Evolutionary conservation across 1,140 invertebrate genomes (phyloP).

Genomic region (Tachypleus tridentatus): DNA sequence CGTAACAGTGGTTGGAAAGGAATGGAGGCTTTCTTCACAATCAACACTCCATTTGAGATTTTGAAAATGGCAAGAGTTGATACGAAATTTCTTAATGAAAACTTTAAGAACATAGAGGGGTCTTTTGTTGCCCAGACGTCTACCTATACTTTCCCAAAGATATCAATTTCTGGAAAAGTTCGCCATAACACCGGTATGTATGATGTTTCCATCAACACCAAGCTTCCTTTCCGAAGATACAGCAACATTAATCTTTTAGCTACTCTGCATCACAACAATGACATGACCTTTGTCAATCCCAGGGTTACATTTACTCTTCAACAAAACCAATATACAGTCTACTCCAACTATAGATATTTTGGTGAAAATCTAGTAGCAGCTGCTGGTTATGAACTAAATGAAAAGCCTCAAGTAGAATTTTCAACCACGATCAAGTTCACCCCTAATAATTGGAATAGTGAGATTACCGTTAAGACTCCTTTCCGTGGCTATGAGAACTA

Average conservation of each 20-base stretch:
- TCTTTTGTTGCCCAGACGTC: constrained; percentile 22
- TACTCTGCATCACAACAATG: constrained; percentile 8
- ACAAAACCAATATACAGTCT: constrained; percentile 5
- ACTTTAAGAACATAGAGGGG: constrained; percentile 18
- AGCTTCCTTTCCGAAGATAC: constrained; percentile 8
- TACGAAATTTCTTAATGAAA: constrained; percentile 15
- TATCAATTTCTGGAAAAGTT: constrained; percentile 17
- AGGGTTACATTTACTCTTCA: constrained; percentile 14
- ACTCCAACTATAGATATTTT: constrained; percentile 7
- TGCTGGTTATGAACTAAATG: constrained; percentile 1
- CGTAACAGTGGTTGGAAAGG: constrained; percentile 18
- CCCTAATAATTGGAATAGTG: too few relatives aligned
- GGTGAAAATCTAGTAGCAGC: background rate
- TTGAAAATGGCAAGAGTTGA: constrained; percentile 22
- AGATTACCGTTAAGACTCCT: constrained; percentile 16
- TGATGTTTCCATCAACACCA: constrained; percentile 20
- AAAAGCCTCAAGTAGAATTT: background rate
- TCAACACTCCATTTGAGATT: constrained; percentile 25
- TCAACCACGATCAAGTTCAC: background rate
- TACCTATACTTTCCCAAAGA: constrained; percentile 7
- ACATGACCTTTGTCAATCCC: constrained; percentile 8
- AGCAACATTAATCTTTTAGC: constrained; percentile 6
- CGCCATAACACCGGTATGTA: constrained; percentile 9
- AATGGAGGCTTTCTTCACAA: constrained; percentile 24
- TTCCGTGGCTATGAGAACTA: constrained; percentile 13